These are phyloP conservation scores for Procavia capensis DNA, from an alignment of 2,113 vertebrate genomes.

Conservation along the genomic window DNA sequence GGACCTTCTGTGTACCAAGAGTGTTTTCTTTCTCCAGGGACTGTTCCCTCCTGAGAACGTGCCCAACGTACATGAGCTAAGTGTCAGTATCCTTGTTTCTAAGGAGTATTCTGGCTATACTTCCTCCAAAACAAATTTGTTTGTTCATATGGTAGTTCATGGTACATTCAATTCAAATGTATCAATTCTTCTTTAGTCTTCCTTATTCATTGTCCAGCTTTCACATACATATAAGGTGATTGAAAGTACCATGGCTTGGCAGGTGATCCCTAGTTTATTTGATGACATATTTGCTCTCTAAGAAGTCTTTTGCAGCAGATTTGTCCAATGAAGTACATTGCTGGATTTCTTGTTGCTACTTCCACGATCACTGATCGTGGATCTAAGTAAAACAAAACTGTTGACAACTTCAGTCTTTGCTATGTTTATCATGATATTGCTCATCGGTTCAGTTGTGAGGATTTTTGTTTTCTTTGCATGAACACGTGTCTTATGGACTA, in stretches of 20 bases:
- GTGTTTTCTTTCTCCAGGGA: not conserved
- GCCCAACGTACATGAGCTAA: not conserved
- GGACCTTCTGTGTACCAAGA: not conserved
- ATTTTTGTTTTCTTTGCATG: not conserved
- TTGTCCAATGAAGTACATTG: not conserved
- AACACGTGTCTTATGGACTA: not conserved
- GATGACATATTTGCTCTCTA: not conserved
- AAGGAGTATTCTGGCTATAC: not conserved
- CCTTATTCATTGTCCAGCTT: not conserved
- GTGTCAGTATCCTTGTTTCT: not conserved
- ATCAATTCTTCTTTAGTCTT: not conserved
- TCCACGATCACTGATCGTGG: not conserved
- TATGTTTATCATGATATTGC: not conserved
- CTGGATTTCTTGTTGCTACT: not conserved
- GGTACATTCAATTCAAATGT: not conserved
- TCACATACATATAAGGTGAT: not conserved
- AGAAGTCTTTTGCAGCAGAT: not conserved
- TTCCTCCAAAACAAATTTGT: not conserved
- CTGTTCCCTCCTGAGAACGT: not conserved
- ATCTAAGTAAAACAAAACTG: not conserved
- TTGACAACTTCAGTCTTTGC: not conserved
- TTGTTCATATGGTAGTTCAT: not conserved
- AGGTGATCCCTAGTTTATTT: not conserved
- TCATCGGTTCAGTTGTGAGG: not conserved
- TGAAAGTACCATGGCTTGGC: not conserved